Evolutionary conservation across 2,888 invertebrate genomes (phyloP).

Genomic region (Diarsia mendica): DNA sequence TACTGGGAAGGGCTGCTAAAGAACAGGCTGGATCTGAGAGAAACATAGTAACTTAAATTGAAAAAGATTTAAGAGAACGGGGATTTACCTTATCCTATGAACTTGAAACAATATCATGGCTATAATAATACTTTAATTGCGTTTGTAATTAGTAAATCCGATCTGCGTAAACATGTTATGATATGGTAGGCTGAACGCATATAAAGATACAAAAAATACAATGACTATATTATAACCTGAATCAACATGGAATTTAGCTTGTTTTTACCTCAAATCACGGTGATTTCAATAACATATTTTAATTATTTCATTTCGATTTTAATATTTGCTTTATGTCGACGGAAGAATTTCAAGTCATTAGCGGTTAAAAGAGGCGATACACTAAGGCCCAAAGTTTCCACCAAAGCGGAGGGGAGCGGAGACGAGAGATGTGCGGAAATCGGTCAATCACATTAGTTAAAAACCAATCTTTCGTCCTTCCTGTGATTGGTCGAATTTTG

Average conservation of each 20-base stretch:
- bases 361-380: no score
- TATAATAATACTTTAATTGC: slow-evolving; percentile 1
- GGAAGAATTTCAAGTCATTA: background rate
- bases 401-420: no score
- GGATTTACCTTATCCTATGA: background rate
- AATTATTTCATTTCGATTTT: background rate
- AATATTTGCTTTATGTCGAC: background rate
- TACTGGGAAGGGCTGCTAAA: no score
- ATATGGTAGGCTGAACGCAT: slow-evolving; percentile 10
- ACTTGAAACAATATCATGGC: background rate
- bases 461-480: no score
- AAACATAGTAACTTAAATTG: background rate
- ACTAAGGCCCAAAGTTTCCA: no score
- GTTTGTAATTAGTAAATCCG: slow-evolving; percentile 7
- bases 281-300: background rate
- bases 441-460: no score
- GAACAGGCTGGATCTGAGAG: no score
- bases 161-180: slow-evolving; percentile 1
- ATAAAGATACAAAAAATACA: background rate
- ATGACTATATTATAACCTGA: background rate
- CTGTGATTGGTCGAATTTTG: no score
- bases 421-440: no score
- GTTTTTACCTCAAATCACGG: background rate
- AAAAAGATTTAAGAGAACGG: background rate
- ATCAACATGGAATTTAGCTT: background rate